Evolutionary conservation across 2,888 invertebrate genomes (phyloP), one percentile per base, ranked within the genome.

Genomic region (Plagodis pulveraria): DNA sequence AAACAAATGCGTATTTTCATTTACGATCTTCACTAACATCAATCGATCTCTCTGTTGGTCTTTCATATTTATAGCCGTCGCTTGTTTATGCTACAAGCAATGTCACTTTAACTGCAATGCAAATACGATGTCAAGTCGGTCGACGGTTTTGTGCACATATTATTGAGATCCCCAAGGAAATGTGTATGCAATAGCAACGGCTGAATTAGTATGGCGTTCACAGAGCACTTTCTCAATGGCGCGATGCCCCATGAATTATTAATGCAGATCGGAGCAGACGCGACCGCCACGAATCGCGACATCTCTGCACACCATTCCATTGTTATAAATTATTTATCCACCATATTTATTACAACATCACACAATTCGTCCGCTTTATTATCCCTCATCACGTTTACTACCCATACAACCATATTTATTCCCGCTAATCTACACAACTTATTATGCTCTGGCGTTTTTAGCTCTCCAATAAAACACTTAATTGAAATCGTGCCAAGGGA

Each of bases 201-300:
- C 70, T 74, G 80, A 86, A 90, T 91, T 89, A 87, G 89, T 91
- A 91, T 91, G 80, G 79, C 86, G 86, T 86, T 87, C 91, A 88
- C 90, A 88, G 80, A 87, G 85, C 83, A 89, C 91, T 91, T 90
- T 91, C 91, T 90, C 91, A 89, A 91, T 91, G 91, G 88, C 79
- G 84, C 87, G 87, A 81, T 84, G 86, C 80, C 73, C 71, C 81
- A 90, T 91, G 91, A 89, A 91, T 91, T 87, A 92, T 91, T 87
- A 80, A 91, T 90, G 84, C 71, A 72, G 75, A 74, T 71, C 66
- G 73, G 73, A 74, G 71, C 75, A 74, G 77, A 75, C 76, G 70
- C 76, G 75, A 74, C 73, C 74, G 60, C 60, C 56, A 42, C 51
- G 56, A 56, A 56, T 78, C 74, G 72, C 68, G 71, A 76, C 79